Evolutionary conservation across 2,797 vertebrate genomes (phyloP).

Genomic region (Crocodylus rhombifer): DNA sequence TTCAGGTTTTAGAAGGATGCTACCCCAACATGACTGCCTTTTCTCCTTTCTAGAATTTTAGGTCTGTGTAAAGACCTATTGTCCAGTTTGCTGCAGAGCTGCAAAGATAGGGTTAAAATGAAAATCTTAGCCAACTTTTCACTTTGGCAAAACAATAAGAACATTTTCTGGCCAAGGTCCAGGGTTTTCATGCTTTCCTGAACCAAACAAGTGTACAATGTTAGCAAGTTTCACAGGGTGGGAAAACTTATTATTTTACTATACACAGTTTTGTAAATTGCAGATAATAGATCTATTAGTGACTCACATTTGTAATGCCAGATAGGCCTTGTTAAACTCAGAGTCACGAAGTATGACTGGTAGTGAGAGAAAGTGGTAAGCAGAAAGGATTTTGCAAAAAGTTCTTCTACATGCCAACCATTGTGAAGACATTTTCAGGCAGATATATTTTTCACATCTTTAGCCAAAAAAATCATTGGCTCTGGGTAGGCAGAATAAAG

Average conservation of each 20-base stretch:
- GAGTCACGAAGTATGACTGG: background rate
- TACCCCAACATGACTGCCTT: background rate
- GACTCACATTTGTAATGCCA: background rate
- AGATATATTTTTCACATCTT: slow-evolving; percentile 45
- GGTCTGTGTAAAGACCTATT: background rate
- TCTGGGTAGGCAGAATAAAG: slow-evolving; percentile 30
- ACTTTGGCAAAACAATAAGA: slow-evolving; percentile 44
- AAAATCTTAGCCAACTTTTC: slow-evolving; percentile 33
- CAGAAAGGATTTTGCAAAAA: slow-evolving; percentile 41
- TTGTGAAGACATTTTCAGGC: slow-evolving; percentile 57
- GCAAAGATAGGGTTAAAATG: slow-evolving; percentile 41
- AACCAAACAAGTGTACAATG: slow-evolving; percentile 3
- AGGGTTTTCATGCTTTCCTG: slow-evolving; percentile 40
- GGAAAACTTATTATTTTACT: slow-evolving; percentile 19
- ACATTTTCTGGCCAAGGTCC: slow-evolving; percentile 19
- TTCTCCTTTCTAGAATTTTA: slow-evolving; percentile 25
- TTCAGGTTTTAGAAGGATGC: background rate
- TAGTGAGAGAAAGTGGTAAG: slow-evolving; percentile 28
- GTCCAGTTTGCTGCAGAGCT: background rate
- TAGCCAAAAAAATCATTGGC: slow-evolving; percentile 40
- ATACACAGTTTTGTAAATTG: slow-evolving; percentile 26
- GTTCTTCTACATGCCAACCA: background rate
- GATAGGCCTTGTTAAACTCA: background rate
- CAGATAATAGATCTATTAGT: background rate
- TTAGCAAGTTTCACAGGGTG: background rate